Evolutionary conservation across 2,113 vertebrate genomes (phyloP).

Genomic region (Deroptyus accipitrinus): DNA sequence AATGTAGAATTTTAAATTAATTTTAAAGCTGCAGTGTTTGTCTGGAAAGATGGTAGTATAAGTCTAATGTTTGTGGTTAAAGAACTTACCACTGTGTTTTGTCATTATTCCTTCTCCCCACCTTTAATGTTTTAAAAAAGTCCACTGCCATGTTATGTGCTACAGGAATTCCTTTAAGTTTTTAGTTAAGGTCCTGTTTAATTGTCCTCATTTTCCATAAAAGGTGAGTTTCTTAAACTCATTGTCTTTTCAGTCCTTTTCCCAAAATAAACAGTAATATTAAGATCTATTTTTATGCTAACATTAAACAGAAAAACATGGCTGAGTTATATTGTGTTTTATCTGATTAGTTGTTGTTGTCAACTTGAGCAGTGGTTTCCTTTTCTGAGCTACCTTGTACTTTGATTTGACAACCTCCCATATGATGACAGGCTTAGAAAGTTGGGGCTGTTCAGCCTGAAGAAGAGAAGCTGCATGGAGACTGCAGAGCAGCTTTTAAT

Average conservation of each 20-base stretch:
- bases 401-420: background rate
- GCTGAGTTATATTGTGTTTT: background rate
- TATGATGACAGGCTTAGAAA: background rate
- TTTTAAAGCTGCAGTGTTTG: background rate
- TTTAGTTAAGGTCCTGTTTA: background rate
- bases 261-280: background rate
- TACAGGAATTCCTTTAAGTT: background rate
- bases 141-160: background rate
- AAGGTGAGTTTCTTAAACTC: background rate
- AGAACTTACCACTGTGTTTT: background rate
- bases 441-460: background rate
- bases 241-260: background rate
- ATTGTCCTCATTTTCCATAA: background rate
- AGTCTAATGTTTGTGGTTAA: background rate
- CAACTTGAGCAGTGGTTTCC: background rate
- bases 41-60: background rate
- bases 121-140: background rate
- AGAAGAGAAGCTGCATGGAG: background rate
- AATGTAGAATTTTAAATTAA: background rate
- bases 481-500: background rate
- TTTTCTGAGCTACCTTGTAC: background rate
- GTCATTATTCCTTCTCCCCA: background rate
- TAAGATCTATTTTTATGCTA: background rate
- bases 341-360: background rate
- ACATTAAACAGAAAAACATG: background rate